These are phyloP conservation scores for Anas platyrhynchos DNA, from an alignment of 2,113 vertebrate species.

Conservation along the genomic window DNA sequence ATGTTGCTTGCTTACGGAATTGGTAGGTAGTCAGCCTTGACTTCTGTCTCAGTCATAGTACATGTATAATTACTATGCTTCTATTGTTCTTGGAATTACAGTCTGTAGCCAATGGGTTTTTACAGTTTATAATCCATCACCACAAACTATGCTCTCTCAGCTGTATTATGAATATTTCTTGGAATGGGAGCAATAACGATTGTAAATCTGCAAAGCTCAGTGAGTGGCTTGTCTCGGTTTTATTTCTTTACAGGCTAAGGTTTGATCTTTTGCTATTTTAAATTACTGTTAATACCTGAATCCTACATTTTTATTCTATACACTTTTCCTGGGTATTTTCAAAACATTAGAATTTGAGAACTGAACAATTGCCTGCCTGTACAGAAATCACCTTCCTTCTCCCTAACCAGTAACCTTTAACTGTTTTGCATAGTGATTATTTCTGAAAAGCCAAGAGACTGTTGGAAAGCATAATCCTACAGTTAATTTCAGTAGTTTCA, in stretches of 20 bases:
- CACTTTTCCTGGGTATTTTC: background rate
- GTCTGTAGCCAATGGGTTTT: background rate
- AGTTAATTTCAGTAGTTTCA: background rate
- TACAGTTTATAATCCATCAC: background rate
- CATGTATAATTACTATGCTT: background rate
- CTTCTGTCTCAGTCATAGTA: background rate
- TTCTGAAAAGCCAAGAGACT: background rate
- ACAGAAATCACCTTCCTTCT: background rate
- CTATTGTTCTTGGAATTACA: background rate
- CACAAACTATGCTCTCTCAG: background rate
- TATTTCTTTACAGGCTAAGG: background rate
- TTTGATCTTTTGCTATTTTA: background rate
- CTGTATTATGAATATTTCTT: background rate
- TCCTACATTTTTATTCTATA: background rate
- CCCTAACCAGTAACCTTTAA: background rate
- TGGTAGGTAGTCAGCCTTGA: background rate
- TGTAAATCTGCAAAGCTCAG: background rate
- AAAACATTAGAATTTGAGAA: background rate
- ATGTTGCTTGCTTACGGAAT: background rate
- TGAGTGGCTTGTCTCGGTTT: background rate
- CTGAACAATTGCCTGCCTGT: background rate
- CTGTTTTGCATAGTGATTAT: background rate
- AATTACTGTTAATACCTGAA: background rate
- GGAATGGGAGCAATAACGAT: background rate
- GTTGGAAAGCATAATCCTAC: background rate